Evolutionary conservation across 1,140 invertebrate genomes (phyloP).

Genomic region (Palaemon carinicauda): DNA sequence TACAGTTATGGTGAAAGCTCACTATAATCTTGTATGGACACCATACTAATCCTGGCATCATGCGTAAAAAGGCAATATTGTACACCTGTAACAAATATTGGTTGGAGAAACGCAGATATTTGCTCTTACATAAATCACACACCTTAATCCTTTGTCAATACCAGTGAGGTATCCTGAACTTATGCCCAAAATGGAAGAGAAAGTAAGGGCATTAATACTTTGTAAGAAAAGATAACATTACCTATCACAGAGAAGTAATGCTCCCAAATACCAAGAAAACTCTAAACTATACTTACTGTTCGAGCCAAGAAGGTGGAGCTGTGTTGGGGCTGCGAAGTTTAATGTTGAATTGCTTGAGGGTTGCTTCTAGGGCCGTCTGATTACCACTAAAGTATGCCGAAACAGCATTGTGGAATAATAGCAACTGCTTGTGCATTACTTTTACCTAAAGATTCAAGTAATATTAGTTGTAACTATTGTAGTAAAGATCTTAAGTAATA

Average conservation of each 20-base stretch:
- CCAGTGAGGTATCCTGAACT: no score
- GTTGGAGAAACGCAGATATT: background rate
- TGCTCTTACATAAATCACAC: no score
- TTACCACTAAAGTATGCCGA: constrained; percentile 97
- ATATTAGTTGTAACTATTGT: no score
- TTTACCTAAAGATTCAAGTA: constrained; percentile 67
- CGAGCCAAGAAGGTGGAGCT: constrained; percentile 78
- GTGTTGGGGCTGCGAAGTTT: constrained; percentile 81
- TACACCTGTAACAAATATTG: no score
- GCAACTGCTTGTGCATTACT: constrained; percentile 97
- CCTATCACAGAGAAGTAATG: background rate
- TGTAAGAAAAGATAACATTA: background rate
- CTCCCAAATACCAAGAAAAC: background rate
- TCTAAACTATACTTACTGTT: constrained; percentile 68
- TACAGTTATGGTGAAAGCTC: no score
- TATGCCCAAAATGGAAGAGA: no score
- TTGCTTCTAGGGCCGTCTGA: constrained; percentile 88
- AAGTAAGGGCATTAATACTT: no score
- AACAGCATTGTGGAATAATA: constrained; percentile 95
- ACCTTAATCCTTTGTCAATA: no score
- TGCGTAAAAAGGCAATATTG: no score
- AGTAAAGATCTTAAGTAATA: no score
- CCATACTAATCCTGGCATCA: no score
- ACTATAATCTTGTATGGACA: no score
- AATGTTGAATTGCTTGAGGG: constrained; percentile 96